Conservation (phyloP, 2,888 invertebrate genomes). For the Netelia virgata region DNA sequence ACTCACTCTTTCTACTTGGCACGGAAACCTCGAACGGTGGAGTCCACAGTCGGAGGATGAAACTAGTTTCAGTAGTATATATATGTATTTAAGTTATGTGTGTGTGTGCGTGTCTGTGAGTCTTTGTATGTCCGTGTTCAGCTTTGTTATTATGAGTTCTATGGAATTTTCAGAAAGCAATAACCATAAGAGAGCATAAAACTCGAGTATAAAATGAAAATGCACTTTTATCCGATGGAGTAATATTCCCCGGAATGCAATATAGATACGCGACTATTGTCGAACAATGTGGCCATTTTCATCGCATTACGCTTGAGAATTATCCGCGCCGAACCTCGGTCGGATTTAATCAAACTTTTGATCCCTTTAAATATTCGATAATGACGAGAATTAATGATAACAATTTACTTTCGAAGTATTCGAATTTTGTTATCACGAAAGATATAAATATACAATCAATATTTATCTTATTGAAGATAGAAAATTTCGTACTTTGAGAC, state of each 20-base stretch:
- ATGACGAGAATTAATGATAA: too few species aligned
- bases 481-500: neutral
- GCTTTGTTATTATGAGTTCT: conserved; percentile 41
- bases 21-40: conserved; percentile 30
- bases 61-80: neutral
- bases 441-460: too few species aligned
- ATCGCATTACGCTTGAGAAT: neutral
- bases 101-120: neutral
- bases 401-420: neutral
- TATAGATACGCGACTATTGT: conserved; percentile 16
- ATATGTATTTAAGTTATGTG: too few species aligned
- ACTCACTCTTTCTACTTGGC: conserved; percentile 31
- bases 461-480: neutral
- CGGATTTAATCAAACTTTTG: neutral
- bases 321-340: neutral
- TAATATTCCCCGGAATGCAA: conserved; percentile 1
- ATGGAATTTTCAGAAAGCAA: conserved; percentile 39
- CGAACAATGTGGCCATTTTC: neutral
- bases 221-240: conserved; percentile 15
- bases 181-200: conserved; percentile 40
- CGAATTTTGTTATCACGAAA: neutral
- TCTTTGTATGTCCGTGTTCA: neutral
- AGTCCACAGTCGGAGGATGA: conserved; percentile 26
- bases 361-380: neutral
- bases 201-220: conserved; percentile 18